Percentiles rank a stretch among this genome's conserved stretches.
Conservation (phyloP, 2,113 vertebrate species). For the Indicator indicator region DNA sequence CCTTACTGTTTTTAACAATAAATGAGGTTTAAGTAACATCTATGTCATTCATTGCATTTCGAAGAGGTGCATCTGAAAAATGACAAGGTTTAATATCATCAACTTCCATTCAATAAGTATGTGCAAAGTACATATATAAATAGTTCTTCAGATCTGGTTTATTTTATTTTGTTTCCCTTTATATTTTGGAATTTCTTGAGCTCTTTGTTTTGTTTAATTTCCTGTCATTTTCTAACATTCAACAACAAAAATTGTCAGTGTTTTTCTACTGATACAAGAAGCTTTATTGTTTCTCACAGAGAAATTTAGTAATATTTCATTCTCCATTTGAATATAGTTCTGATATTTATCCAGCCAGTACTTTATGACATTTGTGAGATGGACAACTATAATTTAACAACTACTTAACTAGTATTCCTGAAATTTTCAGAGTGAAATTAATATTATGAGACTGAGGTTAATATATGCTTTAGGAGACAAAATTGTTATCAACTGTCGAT, state of each 20-base stretch:
- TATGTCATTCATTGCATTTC: background rate
- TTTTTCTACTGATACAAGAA: background rate
- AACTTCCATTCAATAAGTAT: background rate
- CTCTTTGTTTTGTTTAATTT: background rate
- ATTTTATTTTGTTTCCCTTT: background rate
- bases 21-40: background rate
- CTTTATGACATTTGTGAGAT: background rate
- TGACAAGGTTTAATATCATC: background rate
- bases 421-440: background rate
- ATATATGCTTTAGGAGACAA: background rate
- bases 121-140: background rate
- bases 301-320: background rate
- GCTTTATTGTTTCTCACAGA: background rate
- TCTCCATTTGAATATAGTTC: background rate
- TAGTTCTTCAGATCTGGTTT: background rate
- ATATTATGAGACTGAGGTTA: background rate
- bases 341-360: background rate
- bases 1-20: background rate
- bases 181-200: background rate
- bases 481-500: background rate
- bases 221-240: background rate
- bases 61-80: background rate
- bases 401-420: background rate
- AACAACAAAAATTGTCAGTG: accelerated
- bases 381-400: background rate